A percentile compares a stretch with the other conserved stretches of the same genome.
Evolutionary conservation across 2,797 vertebrate genomes (phyloP).

Genomic region (Cichlasoma orientale): DNA sequence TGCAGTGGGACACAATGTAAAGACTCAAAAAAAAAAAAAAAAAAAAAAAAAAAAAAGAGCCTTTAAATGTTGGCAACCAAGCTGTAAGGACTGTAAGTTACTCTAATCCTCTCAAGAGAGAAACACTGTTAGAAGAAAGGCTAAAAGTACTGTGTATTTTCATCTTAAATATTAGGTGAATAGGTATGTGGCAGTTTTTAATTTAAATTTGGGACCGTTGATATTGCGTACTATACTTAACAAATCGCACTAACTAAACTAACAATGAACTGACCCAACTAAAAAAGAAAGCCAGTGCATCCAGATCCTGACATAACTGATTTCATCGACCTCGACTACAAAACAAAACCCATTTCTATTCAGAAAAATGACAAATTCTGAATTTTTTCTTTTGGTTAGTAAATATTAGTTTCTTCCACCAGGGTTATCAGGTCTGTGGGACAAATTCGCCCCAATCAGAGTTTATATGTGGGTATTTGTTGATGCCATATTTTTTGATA

Average conservation of each 20-base stretch:
- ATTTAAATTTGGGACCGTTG: neutral
- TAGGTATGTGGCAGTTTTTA: neutral
- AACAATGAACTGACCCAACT: neutral
- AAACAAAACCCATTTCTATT: neutral
- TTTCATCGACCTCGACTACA: neutral
- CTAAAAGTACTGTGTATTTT: neutral
- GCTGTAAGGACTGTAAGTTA: constrained; percentile 1
- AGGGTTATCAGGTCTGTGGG: neutral
- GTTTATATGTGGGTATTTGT: neutral
- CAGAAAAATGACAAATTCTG: neutral
- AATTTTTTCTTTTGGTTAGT: neutral
- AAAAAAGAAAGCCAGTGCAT: neutral
- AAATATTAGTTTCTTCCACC: neutral
- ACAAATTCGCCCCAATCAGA: neutral
- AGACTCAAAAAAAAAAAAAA: neutral
- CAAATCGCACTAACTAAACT: neutral
- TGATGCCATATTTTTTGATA: neutral
- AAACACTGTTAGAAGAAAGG: neutral
- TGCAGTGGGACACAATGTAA: neutral
- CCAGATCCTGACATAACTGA: neutral
- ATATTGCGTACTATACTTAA: neutral
- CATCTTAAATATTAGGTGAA: neutral
- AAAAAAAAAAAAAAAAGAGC: neutral
- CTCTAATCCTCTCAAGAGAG: constrained; percentile 20
- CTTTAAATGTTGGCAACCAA: constrained; percentile 1